Evolutionary conservation across 2,113 vertebrate genomes (phyloP).

Genomic region (Ctenomys sociabilis): DNA sequence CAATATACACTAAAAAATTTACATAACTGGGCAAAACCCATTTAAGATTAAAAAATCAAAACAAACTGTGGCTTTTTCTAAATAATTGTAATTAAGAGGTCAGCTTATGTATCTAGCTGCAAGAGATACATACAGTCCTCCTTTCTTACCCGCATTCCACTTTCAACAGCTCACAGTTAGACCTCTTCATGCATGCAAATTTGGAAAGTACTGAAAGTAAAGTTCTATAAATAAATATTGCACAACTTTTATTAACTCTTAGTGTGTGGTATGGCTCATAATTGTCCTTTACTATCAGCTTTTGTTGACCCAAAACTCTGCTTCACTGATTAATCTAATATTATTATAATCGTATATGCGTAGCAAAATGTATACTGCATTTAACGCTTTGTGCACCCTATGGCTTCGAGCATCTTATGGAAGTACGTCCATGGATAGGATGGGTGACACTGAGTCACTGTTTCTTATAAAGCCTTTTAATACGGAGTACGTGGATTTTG

Average conservation of each 20-base stretch:
- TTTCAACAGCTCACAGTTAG: background rate
- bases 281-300: background rate
- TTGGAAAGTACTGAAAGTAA: background rate
- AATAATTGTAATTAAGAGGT: background rate
- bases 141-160: background rate
- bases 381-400: background rate
- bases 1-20: slow-evolving; percentile 5
- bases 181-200: background rate
- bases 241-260: background rate
- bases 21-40: slow-evolving; percentile 15
- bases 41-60: slow-evolving; percentile 33
- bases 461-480: background rate
- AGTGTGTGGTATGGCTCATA: background rate
- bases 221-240: background rate
- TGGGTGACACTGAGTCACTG: background rate
- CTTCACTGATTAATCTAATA: background rate
- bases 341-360: background rate
- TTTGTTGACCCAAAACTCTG: background rate
- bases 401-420: background rate
- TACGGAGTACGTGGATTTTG: background rate
- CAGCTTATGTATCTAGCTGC: background rate
- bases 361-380: background rate
- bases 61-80: background rate
- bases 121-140: background rate
- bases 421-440: background rate